These are phyloP conservation scores for Spongilla lacustris DNA, from an alignment of 37 sponge, comb jelly and placozoan genomes.

Conservation along the genomic window DNA sequence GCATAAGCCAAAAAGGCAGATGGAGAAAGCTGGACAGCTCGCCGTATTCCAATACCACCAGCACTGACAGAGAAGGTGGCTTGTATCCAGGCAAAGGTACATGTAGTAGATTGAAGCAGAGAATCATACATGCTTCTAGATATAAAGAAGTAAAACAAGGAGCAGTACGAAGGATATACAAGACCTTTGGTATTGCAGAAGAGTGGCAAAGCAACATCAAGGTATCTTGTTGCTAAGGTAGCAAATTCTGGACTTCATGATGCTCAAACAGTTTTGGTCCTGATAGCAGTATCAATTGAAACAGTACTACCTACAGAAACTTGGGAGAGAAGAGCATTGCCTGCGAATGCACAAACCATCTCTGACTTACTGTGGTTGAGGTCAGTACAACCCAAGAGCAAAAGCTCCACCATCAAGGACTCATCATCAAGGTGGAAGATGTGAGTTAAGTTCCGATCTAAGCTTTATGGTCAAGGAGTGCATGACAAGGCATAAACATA, in stretches of 20 bases:
- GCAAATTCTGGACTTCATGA: neutral
- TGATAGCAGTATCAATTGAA: neutral
- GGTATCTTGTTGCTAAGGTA: neutral
- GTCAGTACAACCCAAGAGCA: neutral
- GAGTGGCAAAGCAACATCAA: neutral
- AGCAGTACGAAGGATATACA: neutral
- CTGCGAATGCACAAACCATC: neutral
- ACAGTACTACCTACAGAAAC: neutral
- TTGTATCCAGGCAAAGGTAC: neutral
- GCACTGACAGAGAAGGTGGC: too few species aligned
- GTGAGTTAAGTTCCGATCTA: too few species aligned
- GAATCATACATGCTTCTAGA: neutral
- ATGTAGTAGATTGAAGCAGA: neutral
- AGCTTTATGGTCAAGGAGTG: too few species aligned
- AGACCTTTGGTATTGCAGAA: neutral
- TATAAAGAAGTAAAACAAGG: neutral
- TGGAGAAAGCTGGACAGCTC: too few species aligned
- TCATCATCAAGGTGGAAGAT: too few species aligned
- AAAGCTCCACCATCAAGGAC: too few species aligned
- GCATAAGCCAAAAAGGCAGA: too few species aligned
- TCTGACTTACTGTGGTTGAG: constrained; percentile 1
- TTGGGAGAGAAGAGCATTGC: neutral
- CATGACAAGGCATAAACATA: too few species aligned
- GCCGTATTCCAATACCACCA: too few species aligned
- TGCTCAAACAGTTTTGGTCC: neutral